phyloP scores from a whole-genome alignment of 2,113 vertebrate genomes.

The Macquaria ambigua region DNA sequence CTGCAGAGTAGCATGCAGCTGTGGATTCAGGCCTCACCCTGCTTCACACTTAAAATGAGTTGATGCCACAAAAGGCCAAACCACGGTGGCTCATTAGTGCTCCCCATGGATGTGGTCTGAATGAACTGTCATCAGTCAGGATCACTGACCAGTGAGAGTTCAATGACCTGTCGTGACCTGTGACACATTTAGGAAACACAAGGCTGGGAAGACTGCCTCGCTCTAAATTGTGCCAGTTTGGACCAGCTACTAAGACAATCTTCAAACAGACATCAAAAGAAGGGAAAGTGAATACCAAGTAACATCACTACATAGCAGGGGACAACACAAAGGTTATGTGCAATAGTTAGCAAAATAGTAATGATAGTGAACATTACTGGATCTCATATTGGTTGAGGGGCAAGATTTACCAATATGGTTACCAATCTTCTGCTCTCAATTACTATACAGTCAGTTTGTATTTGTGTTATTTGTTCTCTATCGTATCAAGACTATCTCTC shows the following conservation, averaged over 20 bases:
- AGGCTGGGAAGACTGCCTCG: constrained; percentile 9
- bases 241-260: constrained; percentile 23
- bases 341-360: neutral
- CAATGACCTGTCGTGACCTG: constrained; percentile 75
- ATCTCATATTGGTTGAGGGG: neutral
- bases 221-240: constrained; percentile 30
- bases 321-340: neutral
- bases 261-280: constrained; percentile 35
- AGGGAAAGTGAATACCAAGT: neutral
- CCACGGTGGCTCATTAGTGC: constrained; percentile 53
- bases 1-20: constrained; percentile 18
- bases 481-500: too few relatives aligned
- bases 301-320: neutral
- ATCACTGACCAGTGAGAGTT: constrained; percentile 62
- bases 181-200: constrained; percentile 66
- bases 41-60: constrained; percentile 44
- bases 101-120: constrained; percentile 57
- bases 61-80: constrained; percentile 50
- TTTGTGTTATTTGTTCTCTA: neutral
- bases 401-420: neutral
- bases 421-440: neutral
- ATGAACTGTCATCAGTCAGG: constrained; percentile 69
- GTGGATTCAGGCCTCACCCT: constrained; percentile 20
- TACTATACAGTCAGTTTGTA: neutral
- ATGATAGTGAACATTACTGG: neutral